Evolutionary conservation across 2,888 invertebrate genomes (phyloP), one percentile per base, ranked within the genome.

Genomic region (Nomada hirtipes): DNA sequence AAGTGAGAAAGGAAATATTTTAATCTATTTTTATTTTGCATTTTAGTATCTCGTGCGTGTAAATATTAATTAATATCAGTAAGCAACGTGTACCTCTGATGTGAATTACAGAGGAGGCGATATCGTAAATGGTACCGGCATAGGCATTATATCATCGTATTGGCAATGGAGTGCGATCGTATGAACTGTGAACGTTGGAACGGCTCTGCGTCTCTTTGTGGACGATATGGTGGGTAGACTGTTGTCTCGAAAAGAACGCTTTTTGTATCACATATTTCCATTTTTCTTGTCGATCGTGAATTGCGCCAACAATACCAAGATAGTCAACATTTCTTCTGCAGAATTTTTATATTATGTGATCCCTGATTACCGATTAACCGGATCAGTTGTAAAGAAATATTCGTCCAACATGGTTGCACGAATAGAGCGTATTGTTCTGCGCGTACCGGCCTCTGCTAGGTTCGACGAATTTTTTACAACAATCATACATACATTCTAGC

Each of bases 1-100:
- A 29, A 29, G 76, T 76, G 80, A 84, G 78, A 78, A 86, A 85
- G 67, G 78, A 87, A 89, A 91, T 91, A 92, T 92, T 91, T 92
- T 91, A 86, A 90, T 90, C 90, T 91, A 92, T 91, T 91, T 92
- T 92, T 90, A 89, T 92, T 47, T 92, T 91, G 88, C 89, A 90
- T 88, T 90, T 90, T 91, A 89, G 70, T 90, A 86, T 86, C 84
- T 87, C 75, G 76, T 86, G 81, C 86, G 84, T 87, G 82, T 87
- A 83, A 73, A 83, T 86, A 86, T 82, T 76, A 76, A 76, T 36
- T 47, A 55, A 64, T 83, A 82, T 61, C 36, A 68, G 60, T 76
- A 79, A 82, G 67, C 44, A 65, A 78, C 67, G 76, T 74, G 86
- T 81, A 83, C 83, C 74, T 79, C 82, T 82, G 76, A 69, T 50